phyloP scores from a whole-genome alignment of 2,797 vertebrate species.

The Sebastes iracundus region DNA sequence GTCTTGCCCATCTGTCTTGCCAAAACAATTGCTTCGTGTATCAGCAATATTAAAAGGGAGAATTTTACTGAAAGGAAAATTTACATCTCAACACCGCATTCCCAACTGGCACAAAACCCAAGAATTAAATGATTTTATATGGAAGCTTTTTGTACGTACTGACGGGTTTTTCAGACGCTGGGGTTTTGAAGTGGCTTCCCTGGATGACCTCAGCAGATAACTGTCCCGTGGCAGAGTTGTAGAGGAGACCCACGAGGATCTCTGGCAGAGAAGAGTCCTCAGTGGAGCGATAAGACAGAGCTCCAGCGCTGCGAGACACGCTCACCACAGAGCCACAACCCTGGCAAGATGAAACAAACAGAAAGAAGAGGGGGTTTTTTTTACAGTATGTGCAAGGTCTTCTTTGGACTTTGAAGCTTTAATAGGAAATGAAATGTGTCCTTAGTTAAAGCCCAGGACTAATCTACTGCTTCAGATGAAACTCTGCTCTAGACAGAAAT shows the following conservation, averaged over 20 bases:
- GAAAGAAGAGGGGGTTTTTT: accelerated
- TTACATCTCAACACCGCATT: neutral
- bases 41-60: neutral
- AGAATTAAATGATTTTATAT: neutral
- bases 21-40: constrained; percentile 13
- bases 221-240: constrained; percentile 94
- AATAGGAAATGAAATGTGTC: neutral
- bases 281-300: constrained; percentile 91
- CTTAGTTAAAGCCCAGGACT: neutral
- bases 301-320: constrained; percentile 92
- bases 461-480: neutral
- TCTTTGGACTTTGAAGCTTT: too few species aligned
- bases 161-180: constrained; percentile 94
- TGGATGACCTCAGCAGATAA: constrained; percentile 96
- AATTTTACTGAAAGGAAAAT: neutral
- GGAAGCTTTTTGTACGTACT: constrained; percentile 58
- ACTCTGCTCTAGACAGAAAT: neutral
- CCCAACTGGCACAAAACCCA: neutral
- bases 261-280: constrained; percentile 91
- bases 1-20: constrained; percentile 25
- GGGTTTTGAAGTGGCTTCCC: constrained; percentile 97
- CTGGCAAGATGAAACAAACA: constrained; percentile 69
- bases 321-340: constrained; percentile 95
- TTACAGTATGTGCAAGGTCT: neutral
- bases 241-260: constrained; percentile 94